Evolutionary conservation across 2,888 invertebrate genomes (phyloP).

Genomic region (Scaeva pyrastri): DNA sequence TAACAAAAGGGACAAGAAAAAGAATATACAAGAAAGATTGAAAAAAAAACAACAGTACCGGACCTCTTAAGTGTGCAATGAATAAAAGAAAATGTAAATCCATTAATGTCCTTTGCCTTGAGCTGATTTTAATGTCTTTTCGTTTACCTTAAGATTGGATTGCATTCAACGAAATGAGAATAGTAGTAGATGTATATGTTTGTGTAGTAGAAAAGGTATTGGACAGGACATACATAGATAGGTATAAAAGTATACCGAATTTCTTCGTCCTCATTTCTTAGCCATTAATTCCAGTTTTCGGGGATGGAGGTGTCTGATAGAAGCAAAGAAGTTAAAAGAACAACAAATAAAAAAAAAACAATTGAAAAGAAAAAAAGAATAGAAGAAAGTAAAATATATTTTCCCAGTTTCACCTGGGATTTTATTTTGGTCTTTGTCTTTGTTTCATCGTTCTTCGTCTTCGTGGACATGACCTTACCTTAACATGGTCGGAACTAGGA

Average conservation of each 20-base stretch:
- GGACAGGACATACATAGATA: not conserved
- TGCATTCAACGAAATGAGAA: constrained; percentile 68
- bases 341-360: not conserved
- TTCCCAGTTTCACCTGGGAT: constrained; percentile 66
- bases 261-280: not conserved
- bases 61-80: constrained; percentile 74
- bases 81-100: constrained; percentile 76
- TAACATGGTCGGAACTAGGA: no score
- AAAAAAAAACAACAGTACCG: constrained; percentile 20
- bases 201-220: not conserved
- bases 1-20: constrained; percentile 31
- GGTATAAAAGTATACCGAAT: no score
- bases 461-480: no score
- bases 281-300: constrained; percentile 47
- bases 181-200: not conserved
- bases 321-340: constrained; percentile 35
- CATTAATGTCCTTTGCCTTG: constrained; percentile 76
- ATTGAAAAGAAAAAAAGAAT: constrained; percentile 6
- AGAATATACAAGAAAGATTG: not conserved
- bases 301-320: constrained; percentile 1
- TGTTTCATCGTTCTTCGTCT: not conserved
- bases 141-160: constrained; percentile 76
- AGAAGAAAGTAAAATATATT: constrained; percentile 24
- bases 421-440: constrained; percentile 48
- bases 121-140: constrained; percentile 75